phyloP scores from a whole-genome alignment of 2,113 vertebrate species.

The Gallinago undulata region DNA sequence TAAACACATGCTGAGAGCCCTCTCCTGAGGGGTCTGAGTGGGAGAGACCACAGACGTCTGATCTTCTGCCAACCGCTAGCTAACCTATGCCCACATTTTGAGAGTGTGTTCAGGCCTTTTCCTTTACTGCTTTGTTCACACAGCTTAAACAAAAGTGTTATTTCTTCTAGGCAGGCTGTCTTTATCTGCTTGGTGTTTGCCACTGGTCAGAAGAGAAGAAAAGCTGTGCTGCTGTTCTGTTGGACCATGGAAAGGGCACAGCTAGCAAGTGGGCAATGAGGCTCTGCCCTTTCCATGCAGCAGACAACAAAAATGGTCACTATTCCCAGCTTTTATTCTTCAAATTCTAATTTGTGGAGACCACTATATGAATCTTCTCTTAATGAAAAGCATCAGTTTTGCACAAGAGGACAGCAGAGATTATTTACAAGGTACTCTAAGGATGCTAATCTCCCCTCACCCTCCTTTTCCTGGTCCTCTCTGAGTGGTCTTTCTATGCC shows the following conservation, averaged over 20 bases:
- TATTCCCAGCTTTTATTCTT: background rate
- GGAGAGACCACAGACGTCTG: background rate
- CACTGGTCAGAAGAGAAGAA: background rate
- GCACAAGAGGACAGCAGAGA: background rate
- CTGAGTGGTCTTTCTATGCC: background rate
- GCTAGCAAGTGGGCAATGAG: accelerated
- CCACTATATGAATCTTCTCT: background rate
- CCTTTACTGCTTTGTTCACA: background rate
- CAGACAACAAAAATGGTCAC: background rate
- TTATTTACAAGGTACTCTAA: background rate
- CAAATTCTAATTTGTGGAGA: background rate
- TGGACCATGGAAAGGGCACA: background rate
- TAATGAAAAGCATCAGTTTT: background rate
- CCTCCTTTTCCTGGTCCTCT: background rate
- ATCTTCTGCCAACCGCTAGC: background rate
- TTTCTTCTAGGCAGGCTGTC: background rate
- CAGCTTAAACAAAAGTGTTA: background rate
- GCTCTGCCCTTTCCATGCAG: background rate
- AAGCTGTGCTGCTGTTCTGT: background rate
- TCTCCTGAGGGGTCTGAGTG: background rate
- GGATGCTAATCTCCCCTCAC: background rate
- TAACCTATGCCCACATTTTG: background rate
- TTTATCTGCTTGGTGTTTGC: background rate
- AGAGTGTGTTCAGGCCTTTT: background rate
- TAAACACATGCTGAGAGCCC: background rate